Evolutionary conservation across 1,140 invertebrate genomes (phyloP).

Genomic region (Drosophila serrata): DNA sequence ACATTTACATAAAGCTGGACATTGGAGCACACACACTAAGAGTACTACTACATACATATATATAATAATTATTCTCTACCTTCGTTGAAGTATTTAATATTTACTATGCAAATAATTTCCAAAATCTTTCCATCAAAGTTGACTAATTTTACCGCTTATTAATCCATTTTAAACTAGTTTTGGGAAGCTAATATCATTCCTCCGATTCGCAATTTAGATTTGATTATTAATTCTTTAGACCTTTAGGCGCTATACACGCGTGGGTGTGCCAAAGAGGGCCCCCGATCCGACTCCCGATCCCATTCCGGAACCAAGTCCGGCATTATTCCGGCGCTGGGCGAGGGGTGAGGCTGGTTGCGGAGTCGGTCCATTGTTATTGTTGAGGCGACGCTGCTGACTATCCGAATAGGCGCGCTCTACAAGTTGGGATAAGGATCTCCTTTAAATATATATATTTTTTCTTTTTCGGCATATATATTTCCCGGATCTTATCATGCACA

Average conservation of each 20-base stretch:
- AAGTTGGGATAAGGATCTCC: conserved; percentile 19
- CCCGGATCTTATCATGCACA: conserved; percentile 63
- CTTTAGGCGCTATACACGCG: conserved; percentile 81
- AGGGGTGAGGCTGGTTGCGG: conserved; percentile 72
- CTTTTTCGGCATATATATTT: conserved; percentile 23
- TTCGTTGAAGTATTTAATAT: conserved; percentile 64
- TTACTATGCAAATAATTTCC: conserved; percentile 58
- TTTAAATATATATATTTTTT: conserved; percentile 12
- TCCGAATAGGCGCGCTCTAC: conserved; percentile 82
- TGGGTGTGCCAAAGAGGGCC: conserved; percentile 74
- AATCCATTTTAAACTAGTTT: conserved; percentile 26
- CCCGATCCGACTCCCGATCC: conserved; percentile 35
- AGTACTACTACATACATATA: conserved; percentile 63
- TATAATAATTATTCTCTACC: conserved; percentile 48
- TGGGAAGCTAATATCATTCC: conserved; percentile 58
- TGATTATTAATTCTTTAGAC: conserved; percentile 51
- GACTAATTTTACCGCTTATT: conserved; percentile 59
- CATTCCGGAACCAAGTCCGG: conserved; percentile 33
- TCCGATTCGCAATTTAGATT: conserved; percentile 37
- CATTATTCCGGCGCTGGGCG: conserved; percentile 63
- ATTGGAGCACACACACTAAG: conserved; percentile 74
- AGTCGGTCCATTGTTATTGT: conserved; percentile 71
- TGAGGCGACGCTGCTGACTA: conserved; percentile 77
- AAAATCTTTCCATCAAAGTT: conserved; percentile 43
- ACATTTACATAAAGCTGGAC: conserved; percentile 79